Evolutionary conservation across 2,113 vertebrate genomes (phyloP), one percentile per base, ranked within the genome.

Genomic region (Tachuris rubrigastra): DNA sequence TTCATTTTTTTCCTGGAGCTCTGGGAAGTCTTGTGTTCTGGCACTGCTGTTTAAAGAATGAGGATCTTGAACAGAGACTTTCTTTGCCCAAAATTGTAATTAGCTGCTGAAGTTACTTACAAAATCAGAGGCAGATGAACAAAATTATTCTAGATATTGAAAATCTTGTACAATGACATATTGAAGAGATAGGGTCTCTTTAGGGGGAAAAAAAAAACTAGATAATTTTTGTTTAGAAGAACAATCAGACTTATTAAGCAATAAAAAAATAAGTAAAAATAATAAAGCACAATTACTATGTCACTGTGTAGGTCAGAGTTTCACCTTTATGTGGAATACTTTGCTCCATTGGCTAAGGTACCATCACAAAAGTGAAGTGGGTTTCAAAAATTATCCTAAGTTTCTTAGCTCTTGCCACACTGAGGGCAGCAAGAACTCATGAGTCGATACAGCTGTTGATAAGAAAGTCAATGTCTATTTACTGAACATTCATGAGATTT

Each of bases 61-160:
- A 92, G 60, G 31, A 86, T 53, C 75, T 65, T 90, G 92, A 95
- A 90, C 85, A 94, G 95, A 95, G 71, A 87, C 67, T 96, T 94
- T 87, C 60, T 94, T 96, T 93, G 85, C 78, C 79, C 82, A 90
- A 94, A 90, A 86, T 85, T 74, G 82, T 91, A 94, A 90, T 93
- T 96, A 80, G 33, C 87, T 87, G 82, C 82, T 96, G 78, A 96
- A 96, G 49, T n/a, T 81, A 55, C 85, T 93, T 95, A 96, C 75
- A 96, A 97, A 95, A 94, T 65, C 75, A 90, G 63, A 87, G 50
- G 55, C 89, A 91, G 85, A 92, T 67, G 82, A 90, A 77, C n/a
- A 85, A 90, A 93, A 95, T 85, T 4, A 91, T 93, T 93, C 62
- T 82, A 85, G 67, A 95, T 71, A 85, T 90, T 90, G 69, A 90